These are phyloP conservation scores for Clarias fuscus DNA, from an alignment of 2,797 vertebrate species.

Conservation along the genomic window DNA sequence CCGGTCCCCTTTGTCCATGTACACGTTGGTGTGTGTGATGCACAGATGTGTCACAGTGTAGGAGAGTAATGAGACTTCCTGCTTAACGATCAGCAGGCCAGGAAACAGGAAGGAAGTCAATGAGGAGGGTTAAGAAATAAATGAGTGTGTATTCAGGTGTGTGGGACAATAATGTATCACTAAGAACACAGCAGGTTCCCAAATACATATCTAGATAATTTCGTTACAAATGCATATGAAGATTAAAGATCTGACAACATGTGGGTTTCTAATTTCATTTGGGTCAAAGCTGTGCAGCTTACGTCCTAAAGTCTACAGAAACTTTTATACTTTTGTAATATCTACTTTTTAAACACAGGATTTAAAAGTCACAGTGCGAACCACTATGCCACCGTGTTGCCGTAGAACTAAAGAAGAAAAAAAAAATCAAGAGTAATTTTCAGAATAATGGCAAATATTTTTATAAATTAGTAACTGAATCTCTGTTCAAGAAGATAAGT, in stretches of 20 bases:
- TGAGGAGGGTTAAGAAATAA: slow-evolving; percentile 61
- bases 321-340: background rate
- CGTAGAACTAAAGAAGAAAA: background rate
- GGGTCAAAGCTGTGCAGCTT: background rate
- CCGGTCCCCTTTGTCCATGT: slow-evolving; percentile 1
- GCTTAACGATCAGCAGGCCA: slow-evolving; percentile 66
- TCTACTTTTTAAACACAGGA: background rate
- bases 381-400: too few relatives aligned
- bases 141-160: slow-evolving; percentile 22
- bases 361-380: too few relatives aligned
- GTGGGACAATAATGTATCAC: background rate
- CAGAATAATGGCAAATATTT: background rate
- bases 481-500: background rate
- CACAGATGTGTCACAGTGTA: slow-evolving; percentile 55
- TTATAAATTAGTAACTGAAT: background rate
- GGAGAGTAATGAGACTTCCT: slow-evolving; percentile 64
- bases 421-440: background rate
- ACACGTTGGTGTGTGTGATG: slow-evolving; percentile 47
- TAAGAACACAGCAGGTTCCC: background rate
- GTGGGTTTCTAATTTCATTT: background rate
- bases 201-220: background rate
- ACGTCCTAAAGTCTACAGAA: background rate
- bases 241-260: background rate
- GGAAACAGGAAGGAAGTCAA: slow-evolving; percentile 73
- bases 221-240: background rate